Conservation (phyloP, 2,797 vertebrate species). For the Crocodylus rhombifer region DNA sequence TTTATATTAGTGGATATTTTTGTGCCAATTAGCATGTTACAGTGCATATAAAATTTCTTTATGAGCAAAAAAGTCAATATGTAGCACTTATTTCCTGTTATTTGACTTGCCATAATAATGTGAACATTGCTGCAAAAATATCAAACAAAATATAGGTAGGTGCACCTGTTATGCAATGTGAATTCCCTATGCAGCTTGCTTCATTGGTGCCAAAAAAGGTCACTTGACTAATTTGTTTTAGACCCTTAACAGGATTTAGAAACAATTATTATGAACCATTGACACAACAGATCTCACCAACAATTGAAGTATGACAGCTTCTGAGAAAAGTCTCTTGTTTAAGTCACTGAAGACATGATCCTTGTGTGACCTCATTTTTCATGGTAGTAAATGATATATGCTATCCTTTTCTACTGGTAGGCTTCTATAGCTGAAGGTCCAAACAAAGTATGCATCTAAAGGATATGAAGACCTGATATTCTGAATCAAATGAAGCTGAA, state of each 20-base stretch:
- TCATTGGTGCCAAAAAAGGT: conserved; percentile 67
- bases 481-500: conserved; percentile 54
- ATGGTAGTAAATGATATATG: conserved; percentile 69
- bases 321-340: conserved; percentile 74
- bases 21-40: conserved; percentile 11
- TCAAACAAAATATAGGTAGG: conserved; percentile 45
- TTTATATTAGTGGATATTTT: neutral
- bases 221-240: conserved; percentile 74
- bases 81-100: conserved; percentile 6
- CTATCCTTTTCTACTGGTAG: conserved; percentile 4
- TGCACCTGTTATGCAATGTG: conserved; percentile 48
- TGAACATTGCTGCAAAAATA: conserved; percentile 51
- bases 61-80: conserved; percentile 31
- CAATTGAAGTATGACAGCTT: conserved; percentile 75
- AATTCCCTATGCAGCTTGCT: neutral
- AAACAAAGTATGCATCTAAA: conserved; percentile 30
- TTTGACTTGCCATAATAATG: conserved; percentile 42
- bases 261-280: conserved; percentile 77
- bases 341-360: conserved; percentile 72
- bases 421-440: conserved; percentile 53
- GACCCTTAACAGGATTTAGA: conserved; percentile 74
- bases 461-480: conserved; percentile 49
- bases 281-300: conserved; percentile 75
- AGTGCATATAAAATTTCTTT: conserved; percentile 34
- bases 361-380: conserved; percentile 70